phyloP scores from a whole-genome alignment of 2,797 vertebrate species.

The Cossypha niveicapilla region DNA sequence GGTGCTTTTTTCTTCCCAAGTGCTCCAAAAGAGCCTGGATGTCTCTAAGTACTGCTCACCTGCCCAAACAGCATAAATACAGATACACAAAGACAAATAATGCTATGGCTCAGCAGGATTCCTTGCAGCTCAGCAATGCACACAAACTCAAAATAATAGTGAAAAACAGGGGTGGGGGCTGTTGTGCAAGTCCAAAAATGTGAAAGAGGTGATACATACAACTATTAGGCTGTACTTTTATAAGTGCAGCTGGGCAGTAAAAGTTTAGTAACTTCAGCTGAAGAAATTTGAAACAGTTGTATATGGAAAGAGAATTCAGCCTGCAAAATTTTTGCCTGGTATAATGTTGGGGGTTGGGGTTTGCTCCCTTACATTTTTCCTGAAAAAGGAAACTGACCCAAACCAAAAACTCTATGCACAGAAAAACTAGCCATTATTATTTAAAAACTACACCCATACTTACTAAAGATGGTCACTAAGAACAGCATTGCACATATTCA shows the following conservation, averaged over 20 bases:
- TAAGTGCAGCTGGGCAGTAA: not conserved
- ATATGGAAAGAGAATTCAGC: not conserved
- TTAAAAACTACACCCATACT: not conserved
- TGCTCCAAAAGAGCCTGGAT: not conserved
- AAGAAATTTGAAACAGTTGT: not conserved
- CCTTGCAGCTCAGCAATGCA: not conserved
- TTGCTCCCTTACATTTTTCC: no score
- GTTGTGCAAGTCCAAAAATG: not conserved
- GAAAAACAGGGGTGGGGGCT: fast-evolving
- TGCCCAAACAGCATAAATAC: not conserved
- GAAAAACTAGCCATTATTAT: not conserved
- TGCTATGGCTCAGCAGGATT: not conserved
- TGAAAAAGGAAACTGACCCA: not conserved
- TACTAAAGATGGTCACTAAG: not conserved
- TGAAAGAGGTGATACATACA: not conserved
- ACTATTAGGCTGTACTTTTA: not conserved
- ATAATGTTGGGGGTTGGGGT: not conserved
- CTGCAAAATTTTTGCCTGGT: not conserved
- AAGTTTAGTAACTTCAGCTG: not conserved
- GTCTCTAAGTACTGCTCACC: not conserved
- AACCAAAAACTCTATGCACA: not conserved
- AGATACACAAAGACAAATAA: not conserved
- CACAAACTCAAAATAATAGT: not conserved
- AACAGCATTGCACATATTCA: not conserved
- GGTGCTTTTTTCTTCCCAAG: not conserved